Base-by-base conservation (phyloP, 2,113 vertebrate species). In the Hippopotamus amphibius region DNA sequence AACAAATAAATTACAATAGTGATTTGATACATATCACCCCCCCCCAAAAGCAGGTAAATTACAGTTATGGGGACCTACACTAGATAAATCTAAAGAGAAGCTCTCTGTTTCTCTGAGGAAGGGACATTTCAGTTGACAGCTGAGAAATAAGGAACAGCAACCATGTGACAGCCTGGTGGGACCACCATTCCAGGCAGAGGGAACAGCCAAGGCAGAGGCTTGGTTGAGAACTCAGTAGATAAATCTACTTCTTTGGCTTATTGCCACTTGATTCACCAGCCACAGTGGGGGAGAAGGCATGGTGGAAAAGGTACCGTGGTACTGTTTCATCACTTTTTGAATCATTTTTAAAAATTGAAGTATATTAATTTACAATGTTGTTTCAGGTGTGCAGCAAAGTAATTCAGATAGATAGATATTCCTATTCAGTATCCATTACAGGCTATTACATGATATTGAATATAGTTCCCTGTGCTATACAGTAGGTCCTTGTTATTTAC, bases 201-300 rank as follows among this genome's bases (percentile, higher is more conserved):
- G 48, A 48, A 53, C 7, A 57, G 50, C 7, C 72, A 63, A 26
- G 16, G 19, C 50, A 66, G 84, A 94, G 61, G 26, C 41, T 50
- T 41, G 14, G 17, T 46, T 37, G 81, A 90, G 81, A 82, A 86
- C 41, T 71, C 43, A 19, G 13, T 11, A 46, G 28, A 30, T 28
- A 8, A 80, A 80, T n/a, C 53, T 30, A 28, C 65, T 84, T 80
- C 65, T 87, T 72, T 43, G 59, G 46, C 30, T 96, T 88, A 95
- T 48, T 65, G 71, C 66, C 65, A 61, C 28, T 71, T 16, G 30
- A 76, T 81, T 65, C 66, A 66, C 63, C 43, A 59, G 87, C 43
- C 79, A 53, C 79, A 93, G 48, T 19, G 69, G 15, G 3, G 22
- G 37, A 41, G 55, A 61, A 11, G 30, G 26, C 65, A 41, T 16